Base-by-base conservation (phyloP, 2,113 vertebrate species). In the Actenoides hombroni region DNA sequence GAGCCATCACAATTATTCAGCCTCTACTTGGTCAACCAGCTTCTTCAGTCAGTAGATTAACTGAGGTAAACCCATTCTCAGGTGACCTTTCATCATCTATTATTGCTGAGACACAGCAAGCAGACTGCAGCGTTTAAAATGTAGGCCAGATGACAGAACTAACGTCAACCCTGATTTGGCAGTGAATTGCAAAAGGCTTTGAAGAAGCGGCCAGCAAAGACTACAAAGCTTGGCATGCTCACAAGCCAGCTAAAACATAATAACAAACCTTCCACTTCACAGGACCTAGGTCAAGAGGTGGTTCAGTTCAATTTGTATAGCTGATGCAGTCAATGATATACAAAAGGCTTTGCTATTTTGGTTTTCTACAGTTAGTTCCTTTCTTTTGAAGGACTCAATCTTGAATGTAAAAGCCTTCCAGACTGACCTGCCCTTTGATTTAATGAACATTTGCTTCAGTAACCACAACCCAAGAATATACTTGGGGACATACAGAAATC, bases 141-240 rank as follows among this genome's bases (percentile, higher is more conserved):
- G 19, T 2, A 26, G 71, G 13, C 60, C 74, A 76, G 61, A 73
- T 69, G 48, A 94, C 84, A 95, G 70, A 87, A 61, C 64, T 76
- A 64, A 61, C 17, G 16, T 40, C 82, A 96, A 49, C 49, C 65
- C 70, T 25, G 61, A n/a, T 71, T 31, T 85, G 74, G 78, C 74
- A 94, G 67, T 0, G 23, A 94, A 60, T 11, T 70, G 75, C 14
- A 33, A 3, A 37, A 80, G 75, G 59, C 95, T 96, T 69, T 83
- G 94, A 92, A 90, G 90, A 57, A 93, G 67, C 53, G 91, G 96
- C 70, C 91, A 95, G 74, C 57, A 71, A 42, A 51, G 56, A 75
- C 8, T 25, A 86, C 77, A 95, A 85, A 90, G 84, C 61, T 37
- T 91, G 91, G 94, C 89, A 95, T 1, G 0, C 51, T 57, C 69